These are phyloP conservation scores for Macrophya alboannulata DNA, from an alignment of 2,888 invertebrate species.

Conservation along the genomic window DNA sequence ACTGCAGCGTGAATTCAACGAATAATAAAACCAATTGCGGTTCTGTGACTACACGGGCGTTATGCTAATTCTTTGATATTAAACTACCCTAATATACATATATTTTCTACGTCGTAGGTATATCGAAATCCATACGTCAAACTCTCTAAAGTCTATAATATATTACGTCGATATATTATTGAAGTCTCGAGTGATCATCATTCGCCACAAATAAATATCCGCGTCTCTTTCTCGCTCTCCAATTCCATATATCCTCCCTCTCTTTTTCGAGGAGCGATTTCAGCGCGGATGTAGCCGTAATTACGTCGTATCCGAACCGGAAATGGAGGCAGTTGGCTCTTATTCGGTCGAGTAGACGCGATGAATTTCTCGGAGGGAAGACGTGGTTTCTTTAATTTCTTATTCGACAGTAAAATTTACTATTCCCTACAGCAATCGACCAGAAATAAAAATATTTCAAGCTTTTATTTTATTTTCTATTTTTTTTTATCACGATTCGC, in stretches of 20 bases:
- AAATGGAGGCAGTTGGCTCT: conserved; percentile 69
- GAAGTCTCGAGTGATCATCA: neutral
- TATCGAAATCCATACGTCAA: neutral
- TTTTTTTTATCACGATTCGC: neutral
- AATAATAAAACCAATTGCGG: neutral
- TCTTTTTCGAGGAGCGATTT: conserved; percentile 60
- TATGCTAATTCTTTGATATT: neutral
- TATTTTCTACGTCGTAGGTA: neutral
- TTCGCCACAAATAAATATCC: neutral
- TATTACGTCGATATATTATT: neutral
- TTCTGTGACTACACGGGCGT: neutral
- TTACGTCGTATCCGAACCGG: conserved; percentile 71
- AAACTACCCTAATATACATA: neutral
- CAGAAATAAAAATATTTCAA: neutral
- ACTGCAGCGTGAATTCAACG: neutral
- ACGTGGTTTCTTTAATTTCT: neutral
- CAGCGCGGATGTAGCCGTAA: conserved; percentile 70
- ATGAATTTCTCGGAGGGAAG: conserved; percentile 6
- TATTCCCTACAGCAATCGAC: neutral
- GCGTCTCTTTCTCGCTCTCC: conserved; percentile 10
- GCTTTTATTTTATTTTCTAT: neutral
- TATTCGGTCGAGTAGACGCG: conserved; percentile 50
- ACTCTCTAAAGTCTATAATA: neutral
- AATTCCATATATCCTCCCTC: neutral
- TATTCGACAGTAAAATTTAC: neutral